Conservation (phyloP, 2,888 invertebrate genomes). For the Temnothorax ravouxi region DNA sequence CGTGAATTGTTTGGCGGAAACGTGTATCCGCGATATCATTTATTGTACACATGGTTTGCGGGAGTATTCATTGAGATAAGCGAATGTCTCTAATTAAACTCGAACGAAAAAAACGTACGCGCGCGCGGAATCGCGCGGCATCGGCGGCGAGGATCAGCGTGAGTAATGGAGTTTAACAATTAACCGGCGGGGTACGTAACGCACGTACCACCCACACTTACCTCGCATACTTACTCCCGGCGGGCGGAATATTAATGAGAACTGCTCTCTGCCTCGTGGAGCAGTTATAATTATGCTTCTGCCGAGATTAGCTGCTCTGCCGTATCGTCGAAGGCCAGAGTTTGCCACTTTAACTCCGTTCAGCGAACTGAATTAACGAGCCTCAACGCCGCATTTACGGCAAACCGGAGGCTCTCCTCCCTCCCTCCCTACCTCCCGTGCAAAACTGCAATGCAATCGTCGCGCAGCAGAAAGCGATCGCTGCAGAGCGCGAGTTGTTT, state of each 20-base stretch:
- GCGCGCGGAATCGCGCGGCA: background rate
- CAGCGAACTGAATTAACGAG: slow-evolving; percentile 62
- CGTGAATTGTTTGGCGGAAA: background rate
- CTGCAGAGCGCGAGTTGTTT: background rate
- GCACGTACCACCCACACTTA: slow-evolving; percentile 23
- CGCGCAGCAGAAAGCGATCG: background rate
- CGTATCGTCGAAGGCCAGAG: slow-evolving; percentile 54
- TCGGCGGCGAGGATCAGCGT: slow-evolving; percentile 3
- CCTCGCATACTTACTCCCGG: slow-evolving; percentile 28
- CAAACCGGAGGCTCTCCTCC: slow-evolving; percentile 21
- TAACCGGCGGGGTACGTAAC: slow-evolving; percentile 22
- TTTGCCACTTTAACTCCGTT: slow-evolving; percentile 22
- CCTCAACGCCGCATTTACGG: slow-evolving; percentile 50
- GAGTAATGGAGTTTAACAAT: slow-evolving; percentile 41
- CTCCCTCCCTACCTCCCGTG: background rate
- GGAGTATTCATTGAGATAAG: background rate
- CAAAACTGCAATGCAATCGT: slow-evolving; percentile 18
- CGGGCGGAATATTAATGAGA: slow-evolving; percentile 42
- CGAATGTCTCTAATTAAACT: slow-evolving; percentile 38
- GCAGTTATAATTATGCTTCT: slow-evolving; percentile 47
- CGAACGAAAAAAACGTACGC: background rate
- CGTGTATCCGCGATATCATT: background rate
- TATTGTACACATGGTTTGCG: background rate
- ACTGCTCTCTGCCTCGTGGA: slow-evolving; percentile 22
- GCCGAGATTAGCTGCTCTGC: slow-evolving; percentile 41